phyloP scores from a whole-genome alignment of 2,888 invertebrate genomes.

The Caenorhabditis japonica region DNA sequence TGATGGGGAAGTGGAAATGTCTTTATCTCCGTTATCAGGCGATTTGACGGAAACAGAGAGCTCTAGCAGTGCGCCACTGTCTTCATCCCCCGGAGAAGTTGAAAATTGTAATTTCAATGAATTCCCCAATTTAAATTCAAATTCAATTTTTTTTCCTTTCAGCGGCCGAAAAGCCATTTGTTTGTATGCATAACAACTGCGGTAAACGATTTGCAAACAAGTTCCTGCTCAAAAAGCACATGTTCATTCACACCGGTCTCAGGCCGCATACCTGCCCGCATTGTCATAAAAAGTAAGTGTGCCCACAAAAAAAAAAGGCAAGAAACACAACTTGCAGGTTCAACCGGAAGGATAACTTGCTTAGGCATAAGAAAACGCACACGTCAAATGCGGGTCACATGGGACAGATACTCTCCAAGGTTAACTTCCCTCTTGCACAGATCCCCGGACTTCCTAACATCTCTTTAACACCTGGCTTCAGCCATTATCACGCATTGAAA shows the following conservation, averaged over 20 bases:
- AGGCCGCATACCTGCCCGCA: conserved; percentile 76
- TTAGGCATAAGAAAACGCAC: conserved; percentile 77
- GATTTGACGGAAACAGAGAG: conserved; percentile 38
- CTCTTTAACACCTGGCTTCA: conserved; percentile 13
- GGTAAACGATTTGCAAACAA: conserved; percentile 77
- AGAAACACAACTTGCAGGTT: conserved; percentile 71
- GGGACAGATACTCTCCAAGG: conserved; percentile 1
- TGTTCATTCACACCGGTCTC: conserved; percentile 77
- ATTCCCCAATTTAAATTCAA: background rate
- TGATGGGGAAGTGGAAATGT: conserved; percentile 28
- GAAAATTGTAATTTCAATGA: conserved; percentile 7
- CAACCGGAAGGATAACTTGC: conserved; percentile 77
- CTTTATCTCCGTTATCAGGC: conserved; percentile 35
- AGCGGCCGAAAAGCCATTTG: conserved; percentile 72
- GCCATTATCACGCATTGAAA: conserved; percentile 31
- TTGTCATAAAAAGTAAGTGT: conserved; percentile 74
- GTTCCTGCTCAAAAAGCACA: conserved; percentile 77
- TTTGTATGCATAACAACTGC: conserved; percentile 73
- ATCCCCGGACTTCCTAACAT: conserved; percentile 24
- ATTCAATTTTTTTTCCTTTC: conserved; percentile 3
- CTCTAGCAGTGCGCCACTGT: conserved; percentile 3
- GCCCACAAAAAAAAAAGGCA: too few relatives aligned
- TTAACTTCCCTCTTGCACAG: background rate
- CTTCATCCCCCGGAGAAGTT: conserved; percentile 16
- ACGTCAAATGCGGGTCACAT: background rate